Evolutionary conservation across 2,113 vertebrate genomes (phyloP), one percentile per base, ranked within the genome.

Genomic region (Zootoca vivipara): DNA sequence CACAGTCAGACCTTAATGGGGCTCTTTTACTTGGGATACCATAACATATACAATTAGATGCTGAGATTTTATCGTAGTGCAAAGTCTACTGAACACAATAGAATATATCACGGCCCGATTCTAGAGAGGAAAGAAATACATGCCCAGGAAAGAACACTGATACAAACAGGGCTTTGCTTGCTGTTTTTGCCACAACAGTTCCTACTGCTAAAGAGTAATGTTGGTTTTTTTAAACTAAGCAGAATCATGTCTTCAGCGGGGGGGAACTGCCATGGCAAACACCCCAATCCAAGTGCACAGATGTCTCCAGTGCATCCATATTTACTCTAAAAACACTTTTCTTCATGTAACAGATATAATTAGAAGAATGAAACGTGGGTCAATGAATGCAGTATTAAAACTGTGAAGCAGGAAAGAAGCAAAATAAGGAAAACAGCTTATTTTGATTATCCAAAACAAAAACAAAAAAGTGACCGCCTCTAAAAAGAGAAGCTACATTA

Each of bases 301-400:
- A 80, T 73, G 26, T 87, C 26, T 78, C 35, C 64, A 30, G 42
- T 46, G 9, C 18, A 33, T 28, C 58, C 16, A 26, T 8, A n/a
- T 20, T 24, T 70, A 90, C 70, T 9, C 5, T 8, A 85, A 81
- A 0, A 70, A 24, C 81, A 18, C 30, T 86, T 85, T 12, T 64
- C 85, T 90, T 89, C 42, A 87, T 56, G n/a, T 62, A 75, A 91
- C 46, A 79, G 24, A 86, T n/a, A 33, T 0, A 0, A 13, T 67
- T 9, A 70, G 1, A 83, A 83, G 46, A 35, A 7, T 58, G 42
- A 88, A 1, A 35, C 1, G 35, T 10, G 64, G 78, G 81, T 46
- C 83, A 86, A 65, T 64, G 79, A 93, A 78, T 7, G 3, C 69
- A 82, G 78, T 1, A 35, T 73, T 85, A 20, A 87, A 89, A 87